Evolutionary conservation across 2,113 vertebrate genomes (phyloP), one percentile per base, ranked within the genome.

Genomic region (Chascanopsetta lugubris): DNA sequence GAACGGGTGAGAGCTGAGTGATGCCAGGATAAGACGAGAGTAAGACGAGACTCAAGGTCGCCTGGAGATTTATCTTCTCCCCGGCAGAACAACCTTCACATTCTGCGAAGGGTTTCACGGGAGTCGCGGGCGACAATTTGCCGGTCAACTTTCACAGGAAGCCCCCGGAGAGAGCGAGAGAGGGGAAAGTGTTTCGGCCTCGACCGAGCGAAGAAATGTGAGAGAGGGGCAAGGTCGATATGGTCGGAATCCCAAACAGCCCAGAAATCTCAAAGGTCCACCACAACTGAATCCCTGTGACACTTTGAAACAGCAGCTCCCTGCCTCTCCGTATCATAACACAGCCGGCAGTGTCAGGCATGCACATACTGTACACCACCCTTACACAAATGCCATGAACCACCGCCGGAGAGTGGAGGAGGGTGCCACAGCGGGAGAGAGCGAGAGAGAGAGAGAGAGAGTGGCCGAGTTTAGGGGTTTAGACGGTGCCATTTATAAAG

Each of bases 401-500:
- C 36, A 64, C 36, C 20, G 24, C 9, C 11, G 34, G 42, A 63
- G 50, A 63, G 43, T 26, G 51, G 55, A 64, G 56, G 59, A 65
- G 77, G 66, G 58, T 18, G 38, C 58, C 18, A 20, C 42, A 55
- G 51, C 21, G 32, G 22, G 49, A 61, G 47, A 64, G 45, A 61
- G 51, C 30, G 57, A 51, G 42, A 1, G 49, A 61, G 47, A 64
- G 45, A 61, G 51, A 25, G 57, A 51, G 42, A 1, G 22, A 54
- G 54, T 6, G 27, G 62, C 40, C 6, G 5, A 68, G 64, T 48
- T 46, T 27, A 57, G 45, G 66, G 68, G 57, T 79, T 83, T 77
- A 69, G 78, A 69, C 83, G 69, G 63, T 77, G 81, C 77, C 85
- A 81, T 87, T 88, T 89, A 87, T 82, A 87, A 89, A 89, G 82